Evolutionary conservation across 2,888 invertebrate genomes (phyloP).

Genomic region (Herminia tarsipennalis): DNA sequence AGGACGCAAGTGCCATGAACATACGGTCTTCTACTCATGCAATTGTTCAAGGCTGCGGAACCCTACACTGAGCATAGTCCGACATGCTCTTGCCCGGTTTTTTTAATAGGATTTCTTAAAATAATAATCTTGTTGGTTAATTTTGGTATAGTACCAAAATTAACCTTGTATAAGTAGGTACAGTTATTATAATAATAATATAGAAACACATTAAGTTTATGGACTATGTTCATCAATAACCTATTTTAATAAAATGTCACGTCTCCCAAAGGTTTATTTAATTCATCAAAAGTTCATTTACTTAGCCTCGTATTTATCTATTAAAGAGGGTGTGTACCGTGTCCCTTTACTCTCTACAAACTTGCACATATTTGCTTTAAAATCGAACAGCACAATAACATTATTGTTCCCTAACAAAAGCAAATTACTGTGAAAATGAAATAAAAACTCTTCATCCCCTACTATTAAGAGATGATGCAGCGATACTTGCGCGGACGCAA

Average conservation of each 20-base stretch:
- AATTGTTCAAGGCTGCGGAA: too few relatives aligned
- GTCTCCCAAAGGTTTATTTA: background rate
- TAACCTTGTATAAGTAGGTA: too few relatives aligned
- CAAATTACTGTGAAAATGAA: constrained; percentile 84
- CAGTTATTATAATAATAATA: too few relatives aligned
- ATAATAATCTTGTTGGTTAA: too few relatives aligned
- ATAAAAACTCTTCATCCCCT: constrained; percentile 82
- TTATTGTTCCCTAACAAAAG: constrained; percentile 77
- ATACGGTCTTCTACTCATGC: too few relatives aligned
- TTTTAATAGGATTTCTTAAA: too few relatives aligned
- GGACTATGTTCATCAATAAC: background rate
- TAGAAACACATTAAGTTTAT: too few relatives aligned
- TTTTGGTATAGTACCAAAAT: too few relatives aligned
- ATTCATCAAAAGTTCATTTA: constrained; percentile 38
- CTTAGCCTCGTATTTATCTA: constrained; percentile 38
- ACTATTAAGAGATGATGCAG: constrained; percentile 84
- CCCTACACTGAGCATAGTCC: too few relatives aligned
- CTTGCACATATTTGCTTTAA: constrained; percentile 79
- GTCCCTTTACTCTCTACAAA: constrained; percentile 68
- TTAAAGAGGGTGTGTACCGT: constrained; percentile 73
- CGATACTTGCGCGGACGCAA: constrained; percentile 80
- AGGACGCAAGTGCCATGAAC: too few relatives aligned
- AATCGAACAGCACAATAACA: constrained; percentile 76
- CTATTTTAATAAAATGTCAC: background rate
- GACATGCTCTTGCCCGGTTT: too few relatives aligned